Evolutionary conservation across 2,113 vertebrate species (phyloP), one percentile per base, ranked within the genome.

Genomic region (Odontesthes bonariensis): DNA sequence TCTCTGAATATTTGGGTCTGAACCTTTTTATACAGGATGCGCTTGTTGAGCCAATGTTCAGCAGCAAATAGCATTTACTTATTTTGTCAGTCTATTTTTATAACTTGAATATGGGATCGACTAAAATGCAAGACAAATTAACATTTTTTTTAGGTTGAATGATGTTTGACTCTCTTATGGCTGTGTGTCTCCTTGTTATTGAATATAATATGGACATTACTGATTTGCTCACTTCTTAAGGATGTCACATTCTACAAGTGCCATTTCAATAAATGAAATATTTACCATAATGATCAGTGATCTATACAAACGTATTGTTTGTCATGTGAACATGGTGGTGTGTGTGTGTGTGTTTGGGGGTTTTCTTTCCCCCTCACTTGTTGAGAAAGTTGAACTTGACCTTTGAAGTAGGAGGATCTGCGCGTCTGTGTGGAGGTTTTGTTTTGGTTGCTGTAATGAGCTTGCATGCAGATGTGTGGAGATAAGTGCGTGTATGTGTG

Each of bases 371-470:
- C n/a, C 20, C 1, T 16, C 31, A 1, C 56, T 60, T 51, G 22
- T 27, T 44, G 35, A 44, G 32, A 57, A 27, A 69, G 51, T 27
- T 62, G 22, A 19, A 70, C 58, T 77, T 54, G 59, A 69, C 66
- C 59, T 67, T 53, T 71, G 55, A 67, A 44, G 2, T 58, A 17
- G 5, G 12, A 73, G 32, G 57, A 71, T 46, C 51, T 40, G 19
- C 42, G 54, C 32, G 56, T 56, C 53, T 13, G 40, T 62, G 31
- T 60, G 38, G 44, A 66, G 58, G 49, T 78, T 74, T 80, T 86
- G 79, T 85, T 83, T 78, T 85, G 70, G 23, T 16, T 8, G 57
- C 53, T 55, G 58, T 88, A 86, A 87, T 65, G 84, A 83, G 76
- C 72, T 17, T 42, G 33, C 74, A 67, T 69, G 68, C 46, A 60